A percentile compares a stretch with the other conserved stretches of the same genome.
Evolutionary conservation across 1,140 invertebrate genomes (phyloP).

Genomic region (Brachionus rubens): DNA sequence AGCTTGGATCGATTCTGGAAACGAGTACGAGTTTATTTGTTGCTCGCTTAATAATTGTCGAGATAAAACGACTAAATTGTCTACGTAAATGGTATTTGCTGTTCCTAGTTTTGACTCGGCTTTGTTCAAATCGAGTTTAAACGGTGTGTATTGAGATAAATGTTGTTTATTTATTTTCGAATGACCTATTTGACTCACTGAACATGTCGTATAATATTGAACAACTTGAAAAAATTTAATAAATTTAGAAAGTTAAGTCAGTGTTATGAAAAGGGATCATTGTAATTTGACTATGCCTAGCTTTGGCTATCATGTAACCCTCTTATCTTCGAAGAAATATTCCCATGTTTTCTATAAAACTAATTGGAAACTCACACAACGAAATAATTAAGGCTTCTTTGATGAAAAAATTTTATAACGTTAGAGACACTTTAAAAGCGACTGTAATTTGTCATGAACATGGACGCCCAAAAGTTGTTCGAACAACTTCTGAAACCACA

Average conservation of each 20-base stretch:
- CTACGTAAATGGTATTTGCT: neutral
- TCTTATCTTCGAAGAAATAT: too few relatives aligned
- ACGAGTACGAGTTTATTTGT: neutral
- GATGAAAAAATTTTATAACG: too few relatives aligned
- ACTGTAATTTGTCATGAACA: too few relatives aligned
- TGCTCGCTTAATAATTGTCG: neutral
- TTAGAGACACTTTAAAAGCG: too few relatives aligned
- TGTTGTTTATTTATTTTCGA: neutral
- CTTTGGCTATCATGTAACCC: too few relatives aligned
- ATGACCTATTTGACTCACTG: neutral
- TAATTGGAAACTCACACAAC: too few relatives aligned
- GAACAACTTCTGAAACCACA: too few relatives aligned
- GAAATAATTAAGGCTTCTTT: too few relatives aligned
- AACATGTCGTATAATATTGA: slow-evolving; percentile 45
- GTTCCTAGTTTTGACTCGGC: slow-evolving; percentile 3
- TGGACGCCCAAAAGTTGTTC: too few relatives aligned
- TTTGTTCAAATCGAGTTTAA: slow-evolving; percentile 17
- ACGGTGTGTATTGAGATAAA: neutral
- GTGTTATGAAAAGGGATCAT: too few relatives aligned
- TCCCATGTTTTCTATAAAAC: too few relatives aligned
- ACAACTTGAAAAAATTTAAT: neutral
- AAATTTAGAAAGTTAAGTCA: neutral
- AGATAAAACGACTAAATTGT: slow-evolving; percentile 6
- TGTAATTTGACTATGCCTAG: too few relatives aligned
- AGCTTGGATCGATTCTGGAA: neutral